phyloP scores from a whole-genome alignment of 2,797 vertebrate genomes.

The Notolepis coatsorum region DNA sequence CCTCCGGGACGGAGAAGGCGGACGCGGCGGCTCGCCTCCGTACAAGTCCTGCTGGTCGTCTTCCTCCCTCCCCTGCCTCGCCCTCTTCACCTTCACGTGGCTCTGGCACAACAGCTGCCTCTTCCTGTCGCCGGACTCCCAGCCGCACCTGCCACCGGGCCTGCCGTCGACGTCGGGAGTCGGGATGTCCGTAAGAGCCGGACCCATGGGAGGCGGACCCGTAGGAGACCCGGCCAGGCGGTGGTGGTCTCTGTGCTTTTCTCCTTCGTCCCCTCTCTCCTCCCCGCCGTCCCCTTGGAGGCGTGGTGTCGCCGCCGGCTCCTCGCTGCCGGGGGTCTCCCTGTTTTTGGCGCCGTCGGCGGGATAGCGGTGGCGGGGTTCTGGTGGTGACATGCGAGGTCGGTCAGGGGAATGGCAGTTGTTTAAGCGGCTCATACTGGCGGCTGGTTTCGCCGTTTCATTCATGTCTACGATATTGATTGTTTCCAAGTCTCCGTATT shows the following conservation, averaged over 20 bases:
- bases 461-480: background rate
- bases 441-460: constrained; percentile 5
- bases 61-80: constrained; percentile 46
- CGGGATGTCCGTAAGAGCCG: constrained; percentile 14
- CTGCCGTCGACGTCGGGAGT: constrained; percentile 22
- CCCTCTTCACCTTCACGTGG: constrained; percentile 48
- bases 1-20: background rate
- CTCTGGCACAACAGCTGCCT: constrained; percentile 32
- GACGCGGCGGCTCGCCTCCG: constrained; percentile 17
- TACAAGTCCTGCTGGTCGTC: constrained; percentile 12
- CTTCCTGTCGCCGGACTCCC: constrained; percentile 49
- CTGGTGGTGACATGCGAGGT: constrained; percentile 23
- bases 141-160: constrained; percentile 13
- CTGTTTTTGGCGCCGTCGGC: constrained; percentile 27
- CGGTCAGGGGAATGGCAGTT: background rate
- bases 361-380: background rate
- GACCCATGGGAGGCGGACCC: constrained; percentile 29
- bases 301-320: background rate
- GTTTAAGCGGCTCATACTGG: background rate
- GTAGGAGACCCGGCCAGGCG: background rate
- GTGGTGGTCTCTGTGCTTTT: constrained; percentile 9
- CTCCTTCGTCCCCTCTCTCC: constrained; percentile 31
- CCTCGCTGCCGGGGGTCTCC: constrained; percentile 26
- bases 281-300: constrained; percentile 18
- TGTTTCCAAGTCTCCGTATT: background rate